Base-by-base conservation (phyloP, 1,140 invertebrate genomes). In the Drosophila setifemur region DNA sequence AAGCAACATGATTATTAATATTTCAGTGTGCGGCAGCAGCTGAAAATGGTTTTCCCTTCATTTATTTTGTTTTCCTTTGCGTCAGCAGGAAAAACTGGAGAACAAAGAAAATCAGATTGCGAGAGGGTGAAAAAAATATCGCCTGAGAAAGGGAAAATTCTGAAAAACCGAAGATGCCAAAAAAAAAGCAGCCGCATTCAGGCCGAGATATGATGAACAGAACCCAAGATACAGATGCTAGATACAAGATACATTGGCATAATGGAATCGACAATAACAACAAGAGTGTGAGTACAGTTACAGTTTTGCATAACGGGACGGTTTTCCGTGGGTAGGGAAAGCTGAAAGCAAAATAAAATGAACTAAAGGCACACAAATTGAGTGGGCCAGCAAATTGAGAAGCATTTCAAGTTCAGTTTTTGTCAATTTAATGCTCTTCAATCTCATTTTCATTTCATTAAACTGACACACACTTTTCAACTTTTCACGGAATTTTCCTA, bases 371-470 rank as follows among this genome's bases (percentile, higher is more conserved):
- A 31, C 21, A 28, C 44, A 9, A 47, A 64, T 61, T 33, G 33
- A 28, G 26, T 37, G 60, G 18, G 18, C 19, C 21, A 39, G 42
- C 21, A 21, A 52, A 55, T 67, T 48, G 31, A 60, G 53, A 71
- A 71, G 53, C 67, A 71, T 71, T 71, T 71, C 67, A 71, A 71
- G 67, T 71, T 71, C 40, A 49, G 21, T 70, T 48, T 29, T 19
- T 21, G 21, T 47, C 23, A 40, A 19, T 58, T 70, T 28, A 12
- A 19, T 26, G 14, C 39, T 18, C 19, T 58, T 31, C 31, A 31
- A 18, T 57, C 43, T 55, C 11, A 23, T 29, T 33, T 35, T 31
- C n/a, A 47, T 47, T 28, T 48, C 18, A 49, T 18, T 43, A 14
- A 42, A 29, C 29, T 14, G 29, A 14, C 26, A 29, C 42, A 25